These are phyloP conservation scores for Drosophila pseudoobscura DNA, from an alignment of 1,140 invertebrate species.

Conservation along the genomic window DNA sequence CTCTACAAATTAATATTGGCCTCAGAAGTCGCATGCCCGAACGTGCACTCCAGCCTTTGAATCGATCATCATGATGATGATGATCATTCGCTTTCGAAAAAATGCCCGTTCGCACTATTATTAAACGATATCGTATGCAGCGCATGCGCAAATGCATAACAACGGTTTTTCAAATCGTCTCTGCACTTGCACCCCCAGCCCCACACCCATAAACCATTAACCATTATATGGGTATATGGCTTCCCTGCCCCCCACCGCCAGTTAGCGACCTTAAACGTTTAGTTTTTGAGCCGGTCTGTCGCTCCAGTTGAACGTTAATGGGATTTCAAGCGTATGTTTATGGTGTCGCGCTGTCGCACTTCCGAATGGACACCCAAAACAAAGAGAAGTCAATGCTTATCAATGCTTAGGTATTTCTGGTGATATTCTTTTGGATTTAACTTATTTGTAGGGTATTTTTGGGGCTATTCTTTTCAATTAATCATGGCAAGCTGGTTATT, in stretches of 20 bases:
- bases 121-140: conserved; percentile 66
- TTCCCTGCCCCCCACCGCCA: not conserved
- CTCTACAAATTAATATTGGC: conserved; percentile 75
- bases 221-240: not conserved
- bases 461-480: not conserved
- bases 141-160: conserved; percentile 80
- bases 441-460: too few relatives aligned
- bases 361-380: conserved; percentile 53
- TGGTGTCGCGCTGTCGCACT: conserved; percentile 47
- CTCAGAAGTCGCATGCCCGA: conserved; percentile 70
- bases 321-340: conserved; percentile 55
- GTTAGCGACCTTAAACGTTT: conserved; percentile 56
- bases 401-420: not conserved
- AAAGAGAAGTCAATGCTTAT: conserved; percentile 19
- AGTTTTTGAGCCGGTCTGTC: conserved; percentile 13
- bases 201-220: conserved; percentile 3
- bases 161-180: conserved; percentile 71
- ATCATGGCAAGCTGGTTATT: too few relatives aligned
- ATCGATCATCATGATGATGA: conserved; percentile 25
- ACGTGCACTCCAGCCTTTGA: conserved; percentile 35
- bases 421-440: conserved; percentile 7
- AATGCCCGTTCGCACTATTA: conserved; percentile 15
- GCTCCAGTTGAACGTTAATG: conserved; percentile 68
- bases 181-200: conserved; percentile 62
- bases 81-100: conserved; percentile 75